These are phyloP conservation scores for Pardalotus punctatus DNA, from an alignment of 2,113 vertebrate genomes.

Conservation along the genomic window DNA sequence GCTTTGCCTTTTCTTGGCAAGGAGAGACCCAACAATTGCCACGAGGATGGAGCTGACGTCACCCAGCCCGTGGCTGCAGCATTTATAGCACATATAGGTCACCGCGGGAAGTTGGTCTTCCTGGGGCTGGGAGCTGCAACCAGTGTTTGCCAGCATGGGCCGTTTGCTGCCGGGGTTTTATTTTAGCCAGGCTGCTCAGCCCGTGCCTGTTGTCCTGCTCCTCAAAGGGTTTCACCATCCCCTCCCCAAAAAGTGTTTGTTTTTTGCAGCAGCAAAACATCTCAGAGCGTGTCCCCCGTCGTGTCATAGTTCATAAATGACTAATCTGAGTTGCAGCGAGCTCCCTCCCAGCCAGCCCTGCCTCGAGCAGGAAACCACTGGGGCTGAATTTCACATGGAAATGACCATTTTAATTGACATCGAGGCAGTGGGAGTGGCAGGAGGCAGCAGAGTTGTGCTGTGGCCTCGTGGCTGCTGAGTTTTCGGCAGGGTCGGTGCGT, in stretches of 20 bases:
- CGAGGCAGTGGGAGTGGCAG: neutral
- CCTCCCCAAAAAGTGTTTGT: neutral
- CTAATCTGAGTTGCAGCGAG: neutral
- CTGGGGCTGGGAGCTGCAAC: constrained; percentile 23
- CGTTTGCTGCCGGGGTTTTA: neutral
- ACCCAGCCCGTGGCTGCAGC: constrained; percentile 13
- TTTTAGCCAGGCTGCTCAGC: neutral
- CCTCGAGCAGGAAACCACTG: neutral
- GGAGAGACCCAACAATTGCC: constrained; percentile 24
- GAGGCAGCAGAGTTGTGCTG: neutral
- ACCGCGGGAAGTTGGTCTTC: constrained; percentile 36
- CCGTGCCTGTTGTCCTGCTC: neutral
- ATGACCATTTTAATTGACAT: neutral
- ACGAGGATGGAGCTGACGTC: constrained; percentile 42
- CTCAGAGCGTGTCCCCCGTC: fast-evolving
- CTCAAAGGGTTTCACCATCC: neutral
- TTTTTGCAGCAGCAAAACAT: neutral
- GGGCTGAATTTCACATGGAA: neutral
- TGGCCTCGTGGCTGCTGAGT: neutral
- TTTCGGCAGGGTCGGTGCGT: fast-evolving
- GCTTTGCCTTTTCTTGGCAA: constrained; percentile 43
- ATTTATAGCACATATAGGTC: constrained; percentile 58
- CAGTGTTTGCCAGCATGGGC: neutral
- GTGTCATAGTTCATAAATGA: neutral
- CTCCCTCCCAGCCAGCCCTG: neutral